A percentile compares a stretch with the other conserved stretches of the same genome.
Evolutionary conservation across 2,113 vertebrate species (phyloP).

Genomic region (Meriones unguiculatus): DNA sequence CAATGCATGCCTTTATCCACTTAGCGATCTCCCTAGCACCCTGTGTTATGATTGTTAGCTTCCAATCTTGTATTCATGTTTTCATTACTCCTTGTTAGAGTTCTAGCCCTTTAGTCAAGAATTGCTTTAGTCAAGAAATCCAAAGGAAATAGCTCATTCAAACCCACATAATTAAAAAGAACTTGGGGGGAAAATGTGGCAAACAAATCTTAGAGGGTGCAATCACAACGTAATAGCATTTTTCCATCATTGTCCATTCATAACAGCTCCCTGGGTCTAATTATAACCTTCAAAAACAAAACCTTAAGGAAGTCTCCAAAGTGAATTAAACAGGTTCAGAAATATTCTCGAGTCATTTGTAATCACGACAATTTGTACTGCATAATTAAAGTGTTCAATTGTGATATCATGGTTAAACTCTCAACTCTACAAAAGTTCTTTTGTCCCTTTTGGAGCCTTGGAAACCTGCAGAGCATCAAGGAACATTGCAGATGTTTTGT

Average conservation of each 20-base stretch:
- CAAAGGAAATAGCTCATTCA: slow-evolving; percentile 11
- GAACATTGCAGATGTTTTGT: not conserved
- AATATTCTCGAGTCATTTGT: slow-evolving; percentile 25
- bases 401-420: not conserved
- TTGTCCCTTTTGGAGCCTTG: not conserved
- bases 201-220: not conserved
- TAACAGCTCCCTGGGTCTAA: not conserved
- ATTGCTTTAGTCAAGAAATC: not conserved
- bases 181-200: not conserved
- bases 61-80: not conserved
- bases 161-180: not conserved
- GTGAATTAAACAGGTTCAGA: not conserved
- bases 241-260: not conserved
- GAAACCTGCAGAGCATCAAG: not conserved
- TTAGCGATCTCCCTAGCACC: not conserved
- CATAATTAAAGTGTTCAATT: not conserved
- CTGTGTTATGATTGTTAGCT: not conserved
- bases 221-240: not conserved
- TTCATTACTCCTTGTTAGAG: not conserved
- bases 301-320: not conserved
- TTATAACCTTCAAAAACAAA: not conserved
- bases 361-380: not conserved
- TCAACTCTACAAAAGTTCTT: not conserved
- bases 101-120: not conserved
- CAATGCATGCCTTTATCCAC: not conserved